phyloP scores from a whole-genome alignment of 1,140 invertebrate genomes.

The Pantala flavescens region DNA sequence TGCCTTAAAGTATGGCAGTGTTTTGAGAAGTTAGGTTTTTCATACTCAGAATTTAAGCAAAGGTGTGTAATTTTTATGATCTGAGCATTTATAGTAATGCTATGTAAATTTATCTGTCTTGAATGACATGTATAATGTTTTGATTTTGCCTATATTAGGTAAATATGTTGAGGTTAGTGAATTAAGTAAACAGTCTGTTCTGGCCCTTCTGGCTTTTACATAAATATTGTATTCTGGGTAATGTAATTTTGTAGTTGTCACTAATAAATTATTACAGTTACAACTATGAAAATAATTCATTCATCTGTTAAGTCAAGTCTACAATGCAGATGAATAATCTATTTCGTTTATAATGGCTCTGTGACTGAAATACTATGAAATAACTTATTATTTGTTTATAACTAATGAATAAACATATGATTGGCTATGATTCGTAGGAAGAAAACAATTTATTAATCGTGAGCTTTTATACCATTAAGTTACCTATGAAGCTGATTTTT shows the following conservation, averaged over 20 bases:
- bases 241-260: not conserved
- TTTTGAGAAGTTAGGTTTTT: too few species aligned
- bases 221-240: constrained; percentile 1
- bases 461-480: too few species aligned
- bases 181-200: not conserved
- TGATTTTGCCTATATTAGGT: constrained; percentile 10
- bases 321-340: too few species aligned
- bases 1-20: too few species aligned
- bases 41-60: not conserved
- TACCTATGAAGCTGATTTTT: too few species aligned
- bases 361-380: too few species aligned
- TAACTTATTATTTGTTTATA: too few species aligned
- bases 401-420: too few species aligned
- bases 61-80: not conserved
- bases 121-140: not conserved
- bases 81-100: not conserved
- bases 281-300: not conserved
- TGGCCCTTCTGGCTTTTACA: not conserved
- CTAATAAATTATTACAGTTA: constrained; percentile 11
- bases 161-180: constrained; percentile 10
- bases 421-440: too few species aligned
- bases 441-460: too few species aligned
- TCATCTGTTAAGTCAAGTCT: too few species aligned
- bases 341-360: too few species aligned
- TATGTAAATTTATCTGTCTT: constrained; percentile 10